phyloP scores from a whole-genome alignment of 2,888 invertebrate species.

The Phengaris alcon region DNA sequence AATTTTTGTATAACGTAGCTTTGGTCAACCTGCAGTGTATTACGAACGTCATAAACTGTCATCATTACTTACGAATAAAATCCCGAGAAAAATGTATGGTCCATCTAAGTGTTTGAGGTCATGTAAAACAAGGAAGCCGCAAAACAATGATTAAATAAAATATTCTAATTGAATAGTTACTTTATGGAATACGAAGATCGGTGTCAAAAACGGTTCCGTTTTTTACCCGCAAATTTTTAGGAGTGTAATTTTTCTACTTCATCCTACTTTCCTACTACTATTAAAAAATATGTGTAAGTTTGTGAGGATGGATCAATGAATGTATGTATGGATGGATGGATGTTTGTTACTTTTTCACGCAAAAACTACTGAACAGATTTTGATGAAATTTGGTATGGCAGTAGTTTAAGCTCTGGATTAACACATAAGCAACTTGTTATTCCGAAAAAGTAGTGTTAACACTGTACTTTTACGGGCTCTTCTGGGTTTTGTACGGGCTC shows the following conservation, averaged over 20 bases:
- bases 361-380: no score
- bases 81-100: conserved; percentile 2
- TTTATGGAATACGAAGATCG: not conserved
- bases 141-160: not conserved
- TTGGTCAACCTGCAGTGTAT: conserved; percentile 5
- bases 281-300: no score
- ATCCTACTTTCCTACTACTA: no score
- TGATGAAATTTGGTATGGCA: no score
- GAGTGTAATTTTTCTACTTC: no score
- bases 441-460: not conserved
- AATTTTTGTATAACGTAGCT: not conserved
- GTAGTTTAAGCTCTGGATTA: no score
- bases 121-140: conserved; percentile 1
- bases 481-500: not conserved
- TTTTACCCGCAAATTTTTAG: not conserved
- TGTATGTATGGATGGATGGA: no score
- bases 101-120: not conserved
- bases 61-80: conserved; percentile 16
- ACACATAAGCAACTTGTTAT: no score
- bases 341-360: no score
- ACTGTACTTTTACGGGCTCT: not conserved
- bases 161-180: not conserved
- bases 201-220: no score
- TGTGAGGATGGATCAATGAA: no score
- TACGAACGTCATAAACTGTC: conserved; percentile 3